Base-by-base conservation (phyloP, 2,888 invertebrate genomes). In the Pyrrhosoma nymphula region DNA sequence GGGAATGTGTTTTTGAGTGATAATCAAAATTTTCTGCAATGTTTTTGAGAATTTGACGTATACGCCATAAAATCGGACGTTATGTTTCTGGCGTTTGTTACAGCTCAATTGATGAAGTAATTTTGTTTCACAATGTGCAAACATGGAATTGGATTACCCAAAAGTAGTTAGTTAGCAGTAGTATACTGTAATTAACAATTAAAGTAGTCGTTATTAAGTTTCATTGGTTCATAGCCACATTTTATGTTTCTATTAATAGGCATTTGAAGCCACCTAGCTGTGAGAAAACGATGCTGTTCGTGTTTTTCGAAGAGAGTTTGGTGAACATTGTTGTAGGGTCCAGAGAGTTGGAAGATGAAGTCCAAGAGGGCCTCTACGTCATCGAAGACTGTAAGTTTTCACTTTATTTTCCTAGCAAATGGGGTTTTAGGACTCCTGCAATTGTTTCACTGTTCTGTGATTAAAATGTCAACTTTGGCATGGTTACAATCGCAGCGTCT, bases 311-410 rank as follows among this genome's bases (percentile, higher is more conserved):
- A 35, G 89, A 89, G 82, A 95, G 56, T 88, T 88, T 69, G 88
- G 56, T 95, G 30, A 75, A 89, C 56, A 95, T 95, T 95, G 35
- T 95, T 56, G 90, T 95, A 88, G 95, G 95, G 88, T 95, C 95
- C 95, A 95, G 95, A 95, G 88, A 95, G 47, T 88, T 56, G 56
- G 56, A 95, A 56, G 56, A 95, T 95, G 95, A 95, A 95, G 91
- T 95, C 95, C 82, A 95, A 95, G 90, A 90, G 95, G 60, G 90
- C 95, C 35, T 93, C 95, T 18, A 82, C 95, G 12, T 39, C 95
- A 56, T 95, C 95, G 88, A 95, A 95, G 90, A 95, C 95, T 75
- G 95, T 95, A 90, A 95, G 95, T 95, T 16, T n/a, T 82, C 2
- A 4, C 23, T 47, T 69, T 91, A 55, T 88, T 88, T 60, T 8